Evolutionary conservation across 92 coral and sea anemone genomes (phyloP), one percentile per base, ranked within the genome.

Genomic region (Virgularia gustaviana): DNA sequence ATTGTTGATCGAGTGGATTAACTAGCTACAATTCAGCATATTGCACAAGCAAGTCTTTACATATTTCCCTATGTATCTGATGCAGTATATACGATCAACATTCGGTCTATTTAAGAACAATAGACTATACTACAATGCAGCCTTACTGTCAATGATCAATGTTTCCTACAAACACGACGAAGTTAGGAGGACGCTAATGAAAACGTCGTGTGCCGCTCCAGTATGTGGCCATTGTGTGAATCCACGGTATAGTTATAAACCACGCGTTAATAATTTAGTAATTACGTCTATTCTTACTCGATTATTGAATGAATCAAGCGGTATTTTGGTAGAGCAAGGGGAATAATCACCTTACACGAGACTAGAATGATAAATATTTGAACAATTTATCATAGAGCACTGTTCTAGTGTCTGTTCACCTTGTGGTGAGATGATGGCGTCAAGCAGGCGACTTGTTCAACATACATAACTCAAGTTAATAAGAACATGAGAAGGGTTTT

Each of bases 171-270:
- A n/a, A 9, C 45, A 61, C 16, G 47, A 35, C 2, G 36, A 27
- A 13, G 44, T 49, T 24, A 65, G 56, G 9, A 49, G n/a, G n/a
- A 65, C 37, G 24, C 23, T 65, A 65, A 65, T 65, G n/a, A 39
- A 65, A 65, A 42, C 56, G 56, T n/a, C n/a, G n/a, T n/a, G n/a
- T n/a, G n/a, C n/a, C 72, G 56, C 30, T 35, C 72, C 72, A 4
- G 19, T 6, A 42, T 18, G 15, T 25, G 7, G n/a, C 36, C 30
- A 24, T 65, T 41, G 41, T 65, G 72, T 65, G 54, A 24, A 24
- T 15, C 15, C 13, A 43, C 41, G 54, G 29, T 33, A 20, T 42
- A 42, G 15, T 65, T 52, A 52, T 52, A 15, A 52, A 22, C 22
- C 58, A 9, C 7, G 75, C 54, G 60, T 68, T 38, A 31, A 68